A percentile compares a stretch with the other conserved stretches of the same genome.
These are phyloP conservation scores for Formica aserva DNA, from an alignment of 2,888 invertebrate species.

Conservation along the genomic window DNA sequence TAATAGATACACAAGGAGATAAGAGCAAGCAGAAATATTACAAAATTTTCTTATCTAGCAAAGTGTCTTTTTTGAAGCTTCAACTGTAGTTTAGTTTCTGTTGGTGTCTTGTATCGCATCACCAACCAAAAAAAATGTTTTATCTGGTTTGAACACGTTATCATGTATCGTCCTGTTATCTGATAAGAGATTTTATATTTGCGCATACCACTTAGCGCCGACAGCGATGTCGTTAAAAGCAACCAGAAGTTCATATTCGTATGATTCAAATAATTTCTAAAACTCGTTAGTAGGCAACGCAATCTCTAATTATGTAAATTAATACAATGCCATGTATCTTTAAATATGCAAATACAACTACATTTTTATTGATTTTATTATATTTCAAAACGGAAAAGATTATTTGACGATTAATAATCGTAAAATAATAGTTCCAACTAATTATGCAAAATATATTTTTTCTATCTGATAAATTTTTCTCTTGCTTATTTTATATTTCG, in stretches of 20 bases:
- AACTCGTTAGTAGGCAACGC: not conserved
- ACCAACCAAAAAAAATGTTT: slow-evolving; percentile 46
- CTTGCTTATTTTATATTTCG: not conserved
- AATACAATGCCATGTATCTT: not conserved
- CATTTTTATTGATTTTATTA: not conserved
- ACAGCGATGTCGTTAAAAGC: not conserved
- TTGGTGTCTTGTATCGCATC: slow-evolving; percentile 46
- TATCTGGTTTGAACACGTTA: slow-evolving; percentile 70
- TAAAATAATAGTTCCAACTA: not conserved
- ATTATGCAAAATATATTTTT: not conserved
- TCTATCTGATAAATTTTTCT: not conserved
- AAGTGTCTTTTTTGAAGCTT: not conserved
- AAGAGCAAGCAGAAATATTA: not conserved
- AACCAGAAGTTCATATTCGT: slow-evolving; percentile 35
- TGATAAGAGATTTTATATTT: slow-evolving; percentile 66
- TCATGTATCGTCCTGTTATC: slow-evolving; percentile 64
- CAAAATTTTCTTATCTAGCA: not conserved
- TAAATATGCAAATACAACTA: not conserved
- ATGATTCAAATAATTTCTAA: slow-evolving; percentile 35
- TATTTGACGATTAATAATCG: slow-evolving; percentile 2
- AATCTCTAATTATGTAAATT: slow-evolving; percentile 25
- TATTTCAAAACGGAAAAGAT: not conserved
- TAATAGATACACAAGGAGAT: not conserved
- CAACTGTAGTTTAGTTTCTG: not conserved
- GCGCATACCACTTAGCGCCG: slow-evolving; percentile 10